These are phyloP conservation scores for Drosophila santomea DNA, from an alignment of 1,140 invertebrate species.

Conservation along the genomic window DNA sequence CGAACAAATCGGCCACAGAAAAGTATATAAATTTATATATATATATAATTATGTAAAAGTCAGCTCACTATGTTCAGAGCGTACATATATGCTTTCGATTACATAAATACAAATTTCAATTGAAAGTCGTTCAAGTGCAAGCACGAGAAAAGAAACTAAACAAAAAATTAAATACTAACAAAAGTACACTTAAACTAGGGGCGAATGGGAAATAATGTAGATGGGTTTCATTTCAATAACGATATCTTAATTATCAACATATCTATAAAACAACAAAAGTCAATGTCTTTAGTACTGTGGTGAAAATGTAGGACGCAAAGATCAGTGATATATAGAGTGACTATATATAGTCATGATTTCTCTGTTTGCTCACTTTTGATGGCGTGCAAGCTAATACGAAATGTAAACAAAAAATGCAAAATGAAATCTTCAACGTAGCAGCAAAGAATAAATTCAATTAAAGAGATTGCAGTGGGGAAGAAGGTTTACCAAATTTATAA, in stretches of 20 bases:
- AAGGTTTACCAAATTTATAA: background rate
- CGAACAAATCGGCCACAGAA: slow-evolving; percentile 26
- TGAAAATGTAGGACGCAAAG: slow-evolving; percentile 9
- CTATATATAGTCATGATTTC: slow-evolving; percentile 18
- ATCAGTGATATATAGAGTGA: slow-evolving; percentile 8
- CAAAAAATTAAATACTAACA: background rate
- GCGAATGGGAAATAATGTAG: background rate
- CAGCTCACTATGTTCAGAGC: slow-evolving; percentile 2
- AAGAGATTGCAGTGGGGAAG: background rate
- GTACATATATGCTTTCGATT: slow-evolving; percentile 46
- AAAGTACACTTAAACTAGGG: background rate
- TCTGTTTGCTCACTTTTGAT: slow-evolving; percentile 11
- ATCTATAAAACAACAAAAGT: no score
- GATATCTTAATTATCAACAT: no score
- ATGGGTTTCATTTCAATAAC: background rate
- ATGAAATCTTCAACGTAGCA: background rate
- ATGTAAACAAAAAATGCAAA: slow-evolving; percentile 16
- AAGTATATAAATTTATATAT: slow-evolving; percentile 11
- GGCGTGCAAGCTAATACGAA: slow-evolving; percentile 25
- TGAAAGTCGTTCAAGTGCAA: slow-evolving; percentile 78
- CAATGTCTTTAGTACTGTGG: slow-evolving; percentile 7
- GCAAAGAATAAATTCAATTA: slow-evolving; percentile 13
- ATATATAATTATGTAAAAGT: slow-evolving; percentile 18
- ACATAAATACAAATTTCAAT: slow-evolving; percentile 76
- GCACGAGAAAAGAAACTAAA: slow-evolving; percentile 38